These are phyloP conservation scores for Microcebus tavaratra DNA, from an alignment of 2,113 vertebrate genomes.

Conservation along the genomic window DNA sequence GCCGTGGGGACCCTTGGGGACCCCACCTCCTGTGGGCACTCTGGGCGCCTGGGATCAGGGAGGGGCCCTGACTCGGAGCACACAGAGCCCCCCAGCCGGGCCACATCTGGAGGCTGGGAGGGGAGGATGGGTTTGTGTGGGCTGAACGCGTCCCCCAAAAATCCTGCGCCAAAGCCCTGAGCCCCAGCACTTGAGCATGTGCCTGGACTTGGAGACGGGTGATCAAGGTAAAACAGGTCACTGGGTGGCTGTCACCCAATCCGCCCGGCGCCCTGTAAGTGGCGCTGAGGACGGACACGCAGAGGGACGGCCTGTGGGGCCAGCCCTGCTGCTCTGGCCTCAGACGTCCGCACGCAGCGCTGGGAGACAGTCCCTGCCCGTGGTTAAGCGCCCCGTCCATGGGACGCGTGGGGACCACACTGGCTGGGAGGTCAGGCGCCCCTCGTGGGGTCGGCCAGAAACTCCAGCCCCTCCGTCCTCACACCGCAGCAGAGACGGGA, in stretches of 20 bases:
- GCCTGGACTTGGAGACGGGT: background rate
- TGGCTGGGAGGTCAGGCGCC: background rate
- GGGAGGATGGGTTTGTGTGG: background rate
- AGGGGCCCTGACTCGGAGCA: background rate
- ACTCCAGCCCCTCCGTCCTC: background rate
- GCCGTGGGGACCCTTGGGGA: background rate
- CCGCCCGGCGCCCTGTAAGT: background rate
- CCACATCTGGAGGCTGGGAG: accelerated
- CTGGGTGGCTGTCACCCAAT: background rate
- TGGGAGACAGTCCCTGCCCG: background rate
- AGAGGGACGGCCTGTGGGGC: background rate
- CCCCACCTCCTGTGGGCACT: background rate
- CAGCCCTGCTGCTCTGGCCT: accelerated
- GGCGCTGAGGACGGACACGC: background rate
- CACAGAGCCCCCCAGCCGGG: background rate
- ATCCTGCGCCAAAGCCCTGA: background rate
- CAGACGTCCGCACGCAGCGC: accelerated
- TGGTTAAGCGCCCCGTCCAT: too few relatives aligned
- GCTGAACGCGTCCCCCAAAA: background rate
- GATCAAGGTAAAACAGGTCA: background rate
- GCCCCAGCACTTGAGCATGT: background rate
- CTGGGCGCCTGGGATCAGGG: background rate
- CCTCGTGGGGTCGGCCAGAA: background rate
- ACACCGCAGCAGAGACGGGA: background rate
- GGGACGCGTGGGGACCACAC: background rate